Percentiles rank a stretch among this genome's conserved stretches.
Conservation (phyloP, 2,888 invertebrate genomes). For the Bembecia ichneumoniformis region DNA sequence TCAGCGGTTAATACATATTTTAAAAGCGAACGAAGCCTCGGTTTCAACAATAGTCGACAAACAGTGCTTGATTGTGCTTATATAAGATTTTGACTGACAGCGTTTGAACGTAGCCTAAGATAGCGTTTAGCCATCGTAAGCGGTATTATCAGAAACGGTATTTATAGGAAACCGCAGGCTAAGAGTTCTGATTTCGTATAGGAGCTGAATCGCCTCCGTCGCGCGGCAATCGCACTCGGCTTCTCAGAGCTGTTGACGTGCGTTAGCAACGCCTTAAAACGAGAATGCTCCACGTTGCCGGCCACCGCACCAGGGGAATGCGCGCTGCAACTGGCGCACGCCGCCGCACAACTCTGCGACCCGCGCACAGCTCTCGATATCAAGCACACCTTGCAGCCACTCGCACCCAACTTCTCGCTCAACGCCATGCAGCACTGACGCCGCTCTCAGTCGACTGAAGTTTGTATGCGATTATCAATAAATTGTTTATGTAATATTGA, state of each 20-base stretch:
- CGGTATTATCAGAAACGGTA: too few relatives aligned
- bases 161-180: too few relatives aligned
- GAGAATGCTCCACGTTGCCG: slow-evolving; percentile 87
- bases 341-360: slow-evolving; percentile 84
- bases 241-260: slow-evolving; percentile 91
- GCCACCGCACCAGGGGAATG: slow-evolving; percentile 87
- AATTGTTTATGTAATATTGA: too few relatives aligned
- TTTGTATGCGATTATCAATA: too few relatives aligned
- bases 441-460: too few relatives aligned
- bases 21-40: too few relatives aligned
- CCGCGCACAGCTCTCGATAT: slow-evolving; percentile 70
- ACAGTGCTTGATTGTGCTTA: too few relatives aligned
- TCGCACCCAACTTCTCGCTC: slow-evolving; percentile 38
- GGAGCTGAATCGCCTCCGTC: slow-evolving; percentile 92
- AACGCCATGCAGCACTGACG: slow-evolving; percentile 22
- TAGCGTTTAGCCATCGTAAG: too few relatives aligned
- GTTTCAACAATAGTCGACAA: too few relatives aligned
- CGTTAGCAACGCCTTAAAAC: slow-evolving; percentile 88
- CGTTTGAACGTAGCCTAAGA: too few relatives aligned
- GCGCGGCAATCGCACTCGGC: slow-evolving; percentile 92
- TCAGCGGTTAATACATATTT: too few relatives aligned
- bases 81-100: too few relatives aligned
- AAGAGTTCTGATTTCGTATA: slow-evolving; percentile 27
- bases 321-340: slow-evolving; percentile 90
- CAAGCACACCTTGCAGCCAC: slow-evolving; percentile 53